These are phyloP conservation scores for mouse (Mus musculus) DNA, from an alignment of 2,113 vertebrate genomes.

Conservation along the genomic window GRCm39 chr16:5669001-5669500, in stretches of 20 bases:
- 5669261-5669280: neutral
- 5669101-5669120: neutral
- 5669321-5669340: neutral
- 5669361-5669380: neutral
- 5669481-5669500: neutral
- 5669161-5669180: too few relatives aligned
- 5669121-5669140: neutral
- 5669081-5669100: neutral
- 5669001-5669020: neutral
- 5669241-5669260: too few relatives aligned
- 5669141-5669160: neutral
- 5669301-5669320: too few relatives aligned
- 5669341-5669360: too few relatives aligned
- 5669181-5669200: neutral
- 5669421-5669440: neutral
- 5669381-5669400: too few relatives aligned
- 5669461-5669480: neutral
- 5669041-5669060: neutral
- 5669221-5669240: neutral
- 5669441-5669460: neutral
- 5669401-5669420: too few relatives aligned
- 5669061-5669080: neutral
- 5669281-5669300: too few relatives aligned
- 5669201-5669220: neutral
- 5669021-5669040: conserved; percentile 21